Conservation (phyloP, 1,140 invertebrate species). For the Proales similis region DNA sequence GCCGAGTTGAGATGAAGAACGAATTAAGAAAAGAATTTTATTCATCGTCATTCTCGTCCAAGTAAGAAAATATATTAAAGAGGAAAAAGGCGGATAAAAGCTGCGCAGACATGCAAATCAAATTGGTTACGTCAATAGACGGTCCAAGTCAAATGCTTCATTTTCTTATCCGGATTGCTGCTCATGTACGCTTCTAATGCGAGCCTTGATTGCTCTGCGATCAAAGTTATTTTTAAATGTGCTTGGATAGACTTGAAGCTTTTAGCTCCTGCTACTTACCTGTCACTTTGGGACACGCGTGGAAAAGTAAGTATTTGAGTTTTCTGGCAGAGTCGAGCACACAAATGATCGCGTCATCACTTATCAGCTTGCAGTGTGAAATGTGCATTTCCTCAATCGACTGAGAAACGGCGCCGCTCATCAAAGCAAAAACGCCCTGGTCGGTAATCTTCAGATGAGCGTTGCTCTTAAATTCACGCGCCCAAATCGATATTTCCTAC, state of each 20-base stretch:
- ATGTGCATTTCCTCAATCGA: slow-evolving; percentile 22
- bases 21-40: too few relatives aligned
- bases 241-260: background rate
- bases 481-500: background rate
- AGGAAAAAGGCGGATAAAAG: too few relatives aligned
- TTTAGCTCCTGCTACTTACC: too few relatives aligned
- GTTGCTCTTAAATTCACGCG: background rate
- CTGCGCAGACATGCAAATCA: too few relatives aligned
- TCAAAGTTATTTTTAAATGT: too few relatives aligned
- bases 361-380: slow-evolving; percentile 18
- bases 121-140: slow-evolving; percentile 19
- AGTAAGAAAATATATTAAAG: too few relatives aligned
- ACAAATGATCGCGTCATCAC: slow-evolving; percentile 26
- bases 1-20: too few relatives aligned
- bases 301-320: slow-evolving; percentile 27
- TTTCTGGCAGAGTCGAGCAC: slow-evolving; percentile 1
- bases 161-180: slow-evolving; percentile 8
- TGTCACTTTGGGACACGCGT: slow-evolving; percentile 18
- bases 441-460: slow-evolving; percentile 17
- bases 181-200: slow-evolving; percentile 17
- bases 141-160: slow-evolving; percentile 35
- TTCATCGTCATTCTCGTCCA: too few relatives aligned
- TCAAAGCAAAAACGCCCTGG: slow-evolving; percentile 20
- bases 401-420: background rate
- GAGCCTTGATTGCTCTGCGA: slow-evolving; percentile 2